Evolutionary conservation across 2,888 invertebrate species (phyloP).

Genomic region (Coelinius sp.): DNA sequence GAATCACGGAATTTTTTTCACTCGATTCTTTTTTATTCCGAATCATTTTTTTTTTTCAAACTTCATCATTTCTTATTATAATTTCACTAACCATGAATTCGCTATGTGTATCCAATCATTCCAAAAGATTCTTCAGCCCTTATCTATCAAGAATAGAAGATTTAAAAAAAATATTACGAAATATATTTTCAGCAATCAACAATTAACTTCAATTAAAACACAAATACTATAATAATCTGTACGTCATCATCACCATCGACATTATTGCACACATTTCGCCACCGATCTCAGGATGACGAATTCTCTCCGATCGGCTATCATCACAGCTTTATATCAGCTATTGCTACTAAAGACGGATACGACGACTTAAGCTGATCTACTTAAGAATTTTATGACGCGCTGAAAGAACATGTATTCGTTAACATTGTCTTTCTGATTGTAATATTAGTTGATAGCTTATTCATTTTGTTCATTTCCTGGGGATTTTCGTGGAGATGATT

Average conservation of each 20-base stretch:
- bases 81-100: too few species aligned
- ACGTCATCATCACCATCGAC: not conserved
- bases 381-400: conserved; percentile 18
- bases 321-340: conserved; percentile 6
- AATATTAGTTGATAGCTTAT: not conserved
- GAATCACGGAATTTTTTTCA: too few species aligned
- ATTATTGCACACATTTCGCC: not conserved
- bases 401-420: not conserved
- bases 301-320: conserved; percentile 1
- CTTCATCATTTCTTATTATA: too few species aligned
- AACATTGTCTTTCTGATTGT: not conserved
- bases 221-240: not conserved
- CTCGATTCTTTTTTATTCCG: too few species aligned
- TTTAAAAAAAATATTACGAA: not conserved
- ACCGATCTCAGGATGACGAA: not conserved
- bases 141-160: too few species aligned
- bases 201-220: not conserved
- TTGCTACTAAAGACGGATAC: conserved; percentile 6
- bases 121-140: too few species aligned
- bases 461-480: conserved; percentile 10
- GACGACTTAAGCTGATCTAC: conserved; percentile 18
- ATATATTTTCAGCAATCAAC: not conserved
- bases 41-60: not conserved
- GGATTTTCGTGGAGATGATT: conserved; percentile 7
- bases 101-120: too few species aligned